These are phyloP conservation scores for Ectobius pallidus DNA, from an alignment of 2,888 invertebrate genomes.

Conservation along the genomic window DNA sequence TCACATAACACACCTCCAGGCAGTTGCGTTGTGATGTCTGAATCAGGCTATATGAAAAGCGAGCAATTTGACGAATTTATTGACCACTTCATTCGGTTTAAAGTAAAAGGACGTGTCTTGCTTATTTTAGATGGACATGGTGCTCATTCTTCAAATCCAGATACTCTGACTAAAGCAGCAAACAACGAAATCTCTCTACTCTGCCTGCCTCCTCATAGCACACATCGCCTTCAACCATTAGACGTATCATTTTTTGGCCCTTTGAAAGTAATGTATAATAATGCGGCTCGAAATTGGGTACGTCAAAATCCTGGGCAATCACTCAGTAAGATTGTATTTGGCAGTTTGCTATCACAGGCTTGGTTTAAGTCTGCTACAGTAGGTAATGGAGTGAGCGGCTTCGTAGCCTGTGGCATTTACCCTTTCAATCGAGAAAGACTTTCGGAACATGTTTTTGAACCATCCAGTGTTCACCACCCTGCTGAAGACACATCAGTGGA, in stretches of 20 bases:
- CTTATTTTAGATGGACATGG: neutral
- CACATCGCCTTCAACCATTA: neutral
- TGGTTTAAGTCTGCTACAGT: slow-evolving; percentile 1
- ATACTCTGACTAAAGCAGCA: neutral
- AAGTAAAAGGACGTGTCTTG: neutral
- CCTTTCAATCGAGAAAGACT: neutral
- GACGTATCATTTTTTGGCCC: neutral
- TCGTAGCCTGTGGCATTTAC: neutral
- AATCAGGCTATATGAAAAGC: neutral
- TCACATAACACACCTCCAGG: neutral
- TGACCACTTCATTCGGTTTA: too few relatives aligned
- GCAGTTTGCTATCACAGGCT: neutral
- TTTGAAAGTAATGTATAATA: neutral
- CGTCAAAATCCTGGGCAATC: neutral
- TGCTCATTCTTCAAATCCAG: too few relatives aligned
- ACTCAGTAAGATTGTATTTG: too few relatives aligned
- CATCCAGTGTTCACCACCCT: too few relatives aligned
- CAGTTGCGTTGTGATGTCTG: neutral
- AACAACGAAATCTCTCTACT: neutral
- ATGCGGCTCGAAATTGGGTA: neutral
- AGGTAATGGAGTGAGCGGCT: neutral
- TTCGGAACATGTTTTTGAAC: too few relatives aligned
- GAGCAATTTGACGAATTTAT: neutral
- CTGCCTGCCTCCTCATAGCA: neutral
- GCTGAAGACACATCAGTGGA: too few relatives aligned